Percentiles rank a stretch among this genome's conserved stretches.
Conservation (phyloP, 2,888 invertebrate genomes). For the Agonum fuliginosum region DNA sequence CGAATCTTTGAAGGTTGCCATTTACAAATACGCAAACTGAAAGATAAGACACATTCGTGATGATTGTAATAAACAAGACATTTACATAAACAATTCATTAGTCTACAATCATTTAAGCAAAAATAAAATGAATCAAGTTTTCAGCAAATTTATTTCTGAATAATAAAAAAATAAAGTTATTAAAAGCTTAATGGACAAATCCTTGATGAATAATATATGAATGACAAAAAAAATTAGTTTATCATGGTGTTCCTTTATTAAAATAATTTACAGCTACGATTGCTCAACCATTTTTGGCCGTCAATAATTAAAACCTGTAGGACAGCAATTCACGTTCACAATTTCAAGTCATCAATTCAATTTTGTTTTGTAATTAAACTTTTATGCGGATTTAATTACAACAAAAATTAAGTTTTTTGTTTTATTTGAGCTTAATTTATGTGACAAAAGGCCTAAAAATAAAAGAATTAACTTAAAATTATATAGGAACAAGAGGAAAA, state of each 20-base stretch:
- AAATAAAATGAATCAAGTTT: constrained; percentile 14
- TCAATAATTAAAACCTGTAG: neutral
- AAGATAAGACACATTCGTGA: constrained; percentile 36
- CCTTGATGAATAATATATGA: no score
- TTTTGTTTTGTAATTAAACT: neutral
- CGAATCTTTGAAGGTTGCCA: constrained; percentile 3
- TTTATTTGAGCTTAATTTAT: neutral
- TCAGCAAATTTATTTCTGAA: no score
- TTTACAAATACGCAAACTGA: constrained; percentile 26
- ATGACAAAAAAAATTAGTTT: neutral
- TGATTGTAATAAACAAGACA: neutral
- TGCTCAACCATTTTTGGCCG: neutral
- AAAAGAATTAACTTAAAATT: neutral
- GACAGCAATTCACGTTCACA: neutral
- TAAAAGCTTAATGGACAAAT: no score
- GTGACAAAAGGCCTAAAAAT: neutral
- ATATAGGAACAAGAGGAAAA: neutral
- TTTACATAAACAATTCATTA: constrained; percentile 22
- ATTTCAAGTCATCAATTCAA: neutral
- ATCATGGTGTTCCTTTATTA: neutral
- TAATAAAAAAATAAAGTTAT: no score
- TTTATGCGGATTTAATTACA: neutral
- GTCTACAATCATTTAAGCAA: neutral
- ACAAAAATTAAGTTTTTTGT: neutral
- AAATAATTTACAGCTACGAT: neutral